These are phyloP conservation scores for Cathartes aura DNA, from an alignment of 2,113 vertebrate species.

Conservation along the genomic window DNA sequence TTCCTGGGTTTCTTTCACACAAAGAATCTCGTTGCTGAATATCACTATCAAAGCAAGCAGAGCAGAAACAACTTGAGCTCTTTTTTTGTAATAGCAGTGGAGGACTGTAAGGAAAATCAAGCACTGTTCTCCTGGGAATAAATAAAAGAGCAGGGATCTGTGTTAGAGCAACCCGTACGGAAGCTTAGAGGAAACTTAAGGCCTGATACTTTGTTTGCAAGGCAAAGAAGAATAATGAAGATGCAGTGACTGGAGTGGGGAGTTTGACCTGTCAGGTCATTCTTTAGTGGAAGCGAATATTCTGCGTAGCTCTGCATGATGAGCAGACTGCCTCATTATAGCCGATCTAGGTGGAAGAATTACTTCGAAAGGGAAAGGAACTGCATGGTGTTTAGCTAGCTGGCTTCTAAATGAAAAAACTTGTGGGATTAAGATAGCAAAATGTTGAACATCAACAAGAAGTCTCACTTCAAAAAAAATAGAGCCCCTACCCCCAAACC, in stretches of 20 bases:
- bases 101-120: conserved; percentile 15
- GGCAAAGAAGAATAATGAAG: background rate
- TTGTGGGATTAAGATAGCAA: background rate
- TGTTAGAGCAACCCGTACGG: background rate
- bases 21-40: conserved; percentile 20
- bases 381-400: background rate
- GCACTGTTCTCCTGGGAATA: background rate
- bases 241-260: background rate
- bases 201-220: background rate
- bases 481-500: background rate
- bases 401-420: background rate
- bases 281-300: background rate
- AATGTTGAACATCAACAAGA: background rate
- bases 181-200: background rate
- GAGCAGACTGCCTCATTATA: background rate
- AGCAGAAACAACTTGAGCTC: conserved; percentile 10
- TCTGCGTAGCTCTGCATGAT: background rate
- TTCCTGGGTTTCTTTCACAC: conserved; percentile 46
- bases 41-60: conserved; percentile 35
- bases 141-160: background rate
- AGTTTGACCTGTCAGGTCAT: background rate
- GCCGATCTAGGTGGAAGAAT: background rate
- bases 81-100: background rate
- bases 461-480: background rate
- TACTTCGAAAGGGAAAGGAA: background rate